These are phyloP conservation scores for Marronus borbonicus DNA, from an alignment of 2,888 invertebrate species.

Conservation along the genomic window DNA sequence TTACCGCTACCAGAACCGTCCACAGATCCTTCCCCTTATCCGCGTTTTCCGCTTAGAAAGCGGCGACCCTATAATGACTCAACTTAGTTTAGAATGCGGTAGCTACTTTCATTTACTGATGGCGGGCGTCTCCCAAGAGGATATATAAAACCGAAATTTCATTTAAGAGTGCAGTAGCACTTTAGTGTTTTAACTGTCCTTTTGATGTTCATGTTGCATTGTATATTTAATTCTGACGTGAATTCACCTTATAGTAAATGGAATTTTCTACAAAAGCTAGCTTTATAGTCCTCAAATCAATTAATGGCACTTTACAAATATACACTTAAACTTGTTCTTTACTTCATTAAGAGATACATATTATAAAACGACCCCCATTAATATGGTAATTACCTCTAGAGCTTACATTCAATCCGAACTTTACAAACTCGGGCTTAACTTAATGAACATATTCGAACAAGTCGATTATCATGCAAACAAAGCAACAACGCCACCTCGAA, in stretches of 20 bases:
- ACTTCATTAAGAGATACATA: too few species aligned
- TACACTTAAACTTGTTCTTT: too few species aligned
- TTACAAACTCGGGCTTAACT: constrained; percentile 1
- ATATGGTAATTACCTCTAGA: not conserved
- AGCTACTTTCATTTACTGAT: not conserved
- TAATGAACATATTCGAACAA: constrained; percentile 27
- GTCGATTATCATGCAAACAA: constrained; percentile 26
- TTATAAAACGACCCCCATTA: not conserved
- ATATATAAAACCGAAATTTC: too few species aligned
- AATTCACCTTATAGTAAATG: too few species aligned
- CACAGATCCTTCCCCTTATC: not conserved
- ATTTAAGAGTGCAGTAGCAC: too few species aligned
- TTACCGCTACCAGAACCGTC: not conserved
- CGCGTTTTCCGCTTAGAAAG: not conserved
- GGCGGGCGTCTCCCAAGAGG: too few species aligned
- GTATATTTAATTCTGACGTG: too few species aligned
- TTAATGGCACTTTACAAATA: too few species aligned
- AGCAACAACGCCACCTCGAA: not conserved
- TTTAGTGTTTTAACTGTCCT: too few species aligned
- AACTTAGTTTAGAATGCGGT: not conserved
- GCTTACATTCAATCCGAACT: constrained; percentile 8
- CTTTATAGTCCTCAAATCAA: too few species aligned
- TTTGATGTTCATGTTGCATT: too few species aligned
- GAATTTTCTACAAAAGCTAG: too few species aligned
- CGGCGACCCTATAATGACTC: constrained; percentile 10